A percentile compares a stretch with the other conserved stretches of the same genome.
phyloP scores from a whole-genome alignment of 2,113 vertebrate species.

The Bujurquina vittata region DNA sequence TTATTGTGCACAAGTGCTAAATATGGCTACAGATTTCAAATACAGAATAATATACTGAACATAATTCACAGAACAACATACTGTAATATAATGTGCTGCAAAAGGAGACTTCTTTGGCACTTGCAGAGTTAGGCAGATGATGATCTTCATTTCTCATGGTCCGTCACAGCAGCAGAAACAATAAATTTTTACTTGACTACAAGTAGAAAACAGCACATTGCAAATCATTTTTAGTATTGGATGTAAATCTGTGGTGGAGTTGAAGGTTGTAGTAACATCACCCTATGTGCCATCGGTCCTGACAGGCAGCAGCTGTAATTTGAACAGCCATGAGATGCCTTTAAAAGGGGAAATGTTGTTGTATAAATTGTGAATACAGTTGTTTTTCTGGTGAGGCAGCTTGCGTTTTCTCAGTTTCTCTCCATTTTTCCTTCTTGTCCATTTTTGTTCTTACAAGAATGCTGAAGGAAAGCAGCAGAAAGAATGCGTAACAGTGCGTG shows the following conservation, averaged over 20 bases:
- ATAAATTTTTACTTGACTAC: neutral
- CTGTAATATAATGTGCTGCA: neutral
- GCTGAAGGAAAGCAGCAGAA: neutral
- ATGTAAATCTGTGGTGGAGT: neutral
- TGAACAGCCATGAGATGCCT: neutral
- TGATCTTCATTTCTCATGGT: neutral
- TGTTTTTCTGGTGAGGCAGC: conserved; percentile 2
- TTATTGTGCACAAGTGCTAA: neutral
- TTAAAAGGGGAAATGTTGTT: neutral
- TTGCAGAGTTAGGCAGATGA: neutral
- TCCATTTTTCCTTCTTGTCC: neutral
- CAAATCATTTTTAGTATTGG: neutral
- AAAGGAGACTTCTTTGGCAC: neutral
- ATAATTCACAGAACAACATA: neutral
- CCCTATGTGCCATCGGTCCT: neutral
- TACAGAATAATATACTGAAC: neutral
- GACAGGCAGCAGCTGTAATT: neutral
- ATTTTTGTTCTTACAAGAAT: neutral
- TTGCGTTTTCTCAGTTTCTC: neutral
- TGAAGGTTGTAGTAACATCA: neutral
- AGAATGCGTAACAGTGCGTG: neutral
- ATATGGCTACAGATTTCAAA: neutral
- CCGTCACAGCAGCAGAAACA: neutral
- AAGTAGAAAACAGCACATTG: neutral
- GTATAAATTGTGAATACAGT: neutral